Evolutionary conservation across 2,797 vertebrate genomes (phyloP).

Genomic region (Melanotaenia nigrans): DNA sequence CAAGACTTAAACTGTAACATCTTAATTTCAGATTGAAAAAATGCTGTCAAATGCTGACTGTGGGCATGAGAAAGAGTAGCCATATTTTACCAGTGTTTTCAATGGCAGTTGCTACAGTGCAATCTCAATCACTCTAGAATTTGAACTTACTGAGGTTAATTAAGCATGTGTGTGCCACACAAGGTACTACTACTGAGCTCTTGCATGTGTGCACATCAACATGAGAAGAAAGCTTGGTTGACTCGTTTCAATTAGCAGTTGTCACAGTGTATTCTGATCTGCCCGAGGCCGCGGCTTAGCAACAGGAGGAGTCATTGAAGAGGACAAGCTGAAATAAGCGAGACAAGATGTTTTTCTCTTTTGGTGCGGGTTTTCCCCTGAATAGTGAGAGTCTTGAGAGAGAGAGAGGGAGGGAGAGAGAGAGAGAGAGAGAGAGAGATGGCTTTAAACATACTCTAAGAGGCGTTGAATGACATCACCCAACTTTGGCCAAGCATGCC

Average conservation of each 20-base stretch:
- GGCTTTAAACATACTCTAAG: slow-evolving; percentile 47
- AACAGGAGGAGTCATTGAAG: slow-evolving; percentile 47
- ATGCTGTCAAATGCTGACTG: slow-evolving; percentile 62
- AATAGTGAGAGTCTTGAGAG: slow-evolving; percentile 36
- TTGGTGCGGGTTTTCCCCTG: slow-evolving; percentile 63
- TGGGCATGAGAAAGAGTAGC: slow-evolving; percentile 65
- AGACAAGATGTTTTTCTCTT: slow-evolving; percentile 44
- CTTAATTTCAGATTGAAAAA: slow-evolving; percentile 62
- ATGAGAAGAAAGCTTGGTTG: slow-evolving; percentile 13
- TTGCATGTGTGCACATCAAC: neutral
- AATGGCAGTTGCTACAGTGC: slow-evolving; percentile 51
- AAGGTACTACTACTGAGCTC: slow-evolving; percentile 6
- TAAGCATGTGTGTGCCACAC: neutral
- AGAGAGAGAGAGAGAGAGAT: neutral
- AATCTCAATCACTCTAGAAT: neutral
- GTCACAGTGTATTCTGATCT: slow-evolving; percentile 40
- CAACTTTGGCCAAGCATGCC: slow-evolving; percentile 46
- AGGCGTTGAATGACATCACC: slow-evolving; percentile 73
- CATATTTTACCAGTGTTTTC: slow-evolving; percentile 71
- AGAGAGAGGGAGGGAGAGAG: neutral
- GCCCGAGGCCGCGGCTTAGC: slow-evolving; percentile 33
- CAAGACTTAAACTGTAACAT: slow-evolving; percentile 59
- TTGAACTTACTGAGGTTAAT: slow-evolving; percentile 21
- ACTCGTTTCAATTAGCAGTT: slow-evolving; percentile 32
- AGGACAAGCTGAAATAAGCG: slow-evolving; percentile 42